Conservation (phyloP, 1,140 invertebrate species). For the Rhagoletis zephyria region DNA sequence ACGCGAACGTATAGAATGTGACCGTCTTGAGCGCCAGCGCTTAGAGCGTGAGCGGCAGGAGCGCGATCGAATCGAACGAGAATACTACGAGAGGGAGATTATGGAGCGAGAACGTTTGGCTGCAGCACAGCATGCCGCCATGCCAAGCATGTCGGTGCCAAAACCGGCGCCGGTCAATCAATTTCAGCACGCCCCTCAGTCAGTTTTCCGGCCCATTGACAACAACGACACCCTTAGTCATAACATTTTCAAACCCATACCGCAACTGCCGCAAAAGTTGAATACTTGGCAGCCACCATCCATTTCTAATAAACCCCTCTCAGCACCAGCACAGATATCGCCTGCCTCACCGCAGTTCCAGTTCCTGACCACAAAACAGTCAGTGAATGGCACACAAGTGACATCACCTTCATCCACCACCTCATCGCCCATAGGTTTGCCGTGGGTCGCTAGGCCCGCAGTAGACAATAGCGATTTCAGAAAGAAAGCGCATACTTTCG, state of each 20-base stretch:
- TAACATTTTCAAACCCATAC: slow-evolving; percentile 68
- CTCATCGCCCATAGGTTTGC: slow-evolving; percentile 67
- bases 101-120: slow-evolving; percentile 54
- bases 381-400: slow-evolving; percentile 60
- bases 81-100: slow-evolving; percentile 55
- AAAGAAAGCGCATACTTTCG: slow-evolving; percentile 67
- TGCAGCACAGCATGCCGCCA: slow-evolving; percentile 47
- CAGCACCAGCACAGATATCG: slow-evolving; percentile 4
- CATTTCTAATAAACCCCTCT: slow-evolving; percentile 57
- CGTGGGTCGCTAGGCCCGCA: slow-evolving; percentile 69
- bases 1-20: slow-evolving; percentile 64
- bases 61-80: slow-evolving; percentile 56
- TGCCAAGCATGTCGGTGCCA: slow-evolving; percentile 53
- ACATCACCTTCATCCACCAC: slow-evolving; percentile 64
- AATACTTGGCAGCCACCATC: slow-evolving; percentile 59
- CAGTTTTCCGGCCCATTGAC: slow-evolving; percentile 79
- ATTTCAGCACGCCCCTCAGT: slow-evolving; percentile 82
- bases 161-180: slow-evolving; percentile 77
- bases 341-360: slow-evolving; percentile 56
- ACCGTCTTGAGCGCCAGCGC: slow-evolving; percentile 61
- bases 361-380: slow-evolving; percentile 58
- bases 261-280: slow-evolving; percentile 61
- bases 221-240: slow-evolving; percentile 59
- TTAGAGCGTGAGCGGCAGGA: slow-evolving; percentile 56
- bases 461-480: slow-evolving; percentile 69